phyloP scores from a whole-genome alignment of 2,888 invertebrate genomes.

The Acleris emargana region DNA sequence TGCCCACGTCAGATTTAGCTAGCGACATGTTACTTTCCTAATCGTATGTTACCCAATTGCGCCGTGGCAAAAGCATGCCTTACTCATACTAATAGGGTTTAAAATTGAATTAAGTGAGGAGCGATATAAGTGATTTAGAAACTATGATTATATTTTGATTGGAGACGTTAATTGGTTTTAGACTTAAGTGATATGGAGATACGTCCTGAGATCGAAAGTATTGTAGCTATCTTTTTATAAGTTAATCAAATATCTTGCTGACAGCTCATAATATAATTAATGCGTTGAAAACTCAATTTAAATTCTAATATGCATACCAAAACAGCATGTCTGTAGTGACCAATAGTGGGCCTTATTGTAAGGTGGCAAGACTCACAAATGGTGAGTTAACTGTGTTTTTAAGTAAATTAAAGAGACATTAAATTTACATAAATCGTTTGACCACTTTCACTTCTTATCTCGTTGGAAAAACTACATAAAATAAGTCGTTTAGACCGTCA shows the following conservation, averaged over 20 bases:
- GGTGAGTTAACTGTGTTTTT: no score
- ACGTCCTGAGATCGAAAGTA: background rate
- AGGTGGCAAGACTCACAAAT: no score
- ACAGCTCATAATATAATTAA: background rate
- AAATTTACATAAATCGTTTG: no score
- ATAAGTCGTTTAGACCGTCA: no score
- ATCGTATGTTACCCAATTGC: background rate
- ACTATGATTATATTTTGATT: background rate
- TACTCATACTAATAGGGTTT: background rate
- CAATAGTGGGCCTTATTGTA: no score
- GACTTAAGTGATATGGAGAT: background rate
- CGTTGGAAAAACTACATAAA: no score
- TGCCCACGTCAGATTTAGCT: constrained; percentile 2
- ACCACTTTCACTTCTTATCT: no score
- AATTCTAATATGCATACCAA: background rate
- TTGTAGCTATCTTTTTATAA: background rate
- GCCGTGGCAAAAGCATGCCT: background rate
- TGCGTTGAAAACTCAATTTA: no score
- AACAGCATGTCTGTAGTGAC: background rate
- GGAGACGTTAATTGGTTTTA: background rate
- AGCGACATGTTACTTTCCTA: background rate
- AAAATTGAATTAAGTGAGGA: background rate
- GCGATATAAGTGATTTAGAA: background rate
- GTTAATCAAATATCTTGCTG: background rate
- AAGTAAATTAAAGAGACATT: no score